phyloP scores from a whole-genome alignment of 2,113 vertebrate genomes.

The Pelecanus crispus region DNA sequence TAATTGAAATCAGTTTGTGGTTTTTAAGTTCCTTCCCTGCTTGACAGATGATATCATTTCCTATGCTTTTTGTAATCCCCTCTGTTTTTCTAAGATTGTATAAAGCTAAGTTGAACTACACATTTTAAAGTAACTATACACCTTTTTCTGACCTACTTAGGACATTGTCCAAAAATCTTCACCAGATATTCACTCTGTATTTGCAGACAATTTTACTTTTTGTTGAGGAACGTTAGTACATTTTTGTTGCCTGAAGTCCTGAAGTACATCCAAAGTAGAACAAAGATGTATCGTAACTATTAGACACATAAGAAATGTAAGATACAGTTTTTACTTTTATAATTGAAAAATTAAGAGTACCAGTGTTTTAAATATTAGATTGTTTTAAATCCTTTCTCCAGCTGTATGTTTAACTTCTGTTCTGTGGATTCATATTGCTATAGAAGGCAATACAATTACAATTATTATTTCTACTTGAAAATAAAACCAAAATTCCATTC shows the following conservation, averaged over 20 bases:
- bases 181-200: conserved; percentile 24
- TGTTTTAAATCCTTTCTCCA: background rate
- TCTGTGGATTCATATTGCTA: background rate
- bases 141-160: conserved; percentile 70
- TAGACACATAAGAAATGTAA: background rate
- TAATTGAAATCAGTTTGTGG: conserved; percentile 83
- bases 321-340: background rate
- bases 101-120: conserved; percentile 66
- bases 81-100: conserved; percentile 78
- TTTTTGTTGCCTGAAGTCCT: conserved; percentile 52
- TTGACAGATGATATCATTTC: conserved; percentile 82
- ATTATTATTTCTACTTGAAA: background rate
- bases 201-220: conserved; percentile 56
- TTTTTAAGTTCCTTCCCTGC: conserved; percentile 76
- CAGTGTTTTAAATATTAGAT: background rate
- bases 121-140: conserved; percentile 68
- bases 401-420: background rate
- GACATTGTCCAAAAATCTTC: conserved; percentile 46
- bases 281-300: background rate
- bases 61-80: conserved; percentile 75
- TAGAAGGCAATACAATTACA: background rate
- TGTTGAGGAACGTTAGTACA: conserved; percentile 37
- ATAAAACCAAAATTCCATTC: background rate
- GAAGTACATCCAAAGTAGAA: conserved; percentile 6
- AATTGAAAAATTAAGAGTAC: background rate